phyloP scores from a whole-genome alignment of 2,888 invertebrate genomes.

The Alloscopus bannaensis region DNA sequence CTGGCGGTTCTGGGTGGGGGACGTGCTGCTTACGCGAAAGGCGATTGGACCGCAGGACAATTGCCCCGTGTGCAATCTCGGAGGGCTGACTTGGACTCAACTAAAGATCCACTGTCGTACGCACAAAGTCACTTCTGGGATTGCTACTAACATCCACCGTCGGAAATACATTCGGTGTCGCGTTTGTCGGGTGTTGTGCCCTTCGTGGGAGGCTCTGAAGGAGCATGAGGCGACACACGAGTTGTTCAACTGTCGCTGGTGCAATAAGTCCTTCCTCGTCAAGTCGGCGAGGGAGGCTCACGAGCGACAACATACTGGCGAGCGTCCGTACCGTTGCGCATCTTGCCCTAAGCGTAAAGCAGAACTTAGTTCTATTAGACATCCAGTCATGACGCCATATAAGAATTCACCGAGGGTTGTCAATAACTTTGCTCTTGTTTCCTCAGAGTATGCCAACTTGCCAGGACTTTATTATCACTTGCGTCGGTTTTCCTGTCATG shows the following conservation, averaged over 20 bases:
- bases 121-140: background rate
- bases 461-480: constrained; percentile 7
- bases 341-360: constrained; percentile 3
- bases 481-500: background rate
- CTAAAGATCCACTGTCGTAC: background rate
- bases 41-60: too few relatives aligned
- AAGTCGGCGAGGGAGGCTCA: background rate
- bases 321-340: background rate
- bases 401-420: background rate
- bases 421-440: background rate
- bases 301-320: background rate
- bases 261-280: background rate
- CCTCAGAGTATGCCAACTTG: constrained; percentile 1
- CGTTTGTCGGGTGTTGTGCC: background rate
- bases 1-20: too few relatives aligned
- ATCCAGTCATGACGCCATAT: background rate
- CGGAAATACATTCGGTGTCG: background rate
- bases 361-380: background rate
- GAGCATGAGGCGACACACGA: background rate
- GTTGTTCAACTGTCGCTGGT: background rate
- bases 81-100: background rate
- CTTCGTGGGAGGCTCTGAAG: background rate
- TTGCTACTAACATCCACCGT: too few relatives aligned
- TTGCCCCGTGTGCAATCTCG: background rate
- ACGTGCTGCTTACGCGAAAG: too few relatives aligned